phyloP scores from a whole-genome alignment of 35 echinoderm and acorn worm genomes.

The Hemicentrotus pulcherrimus region DNA sequence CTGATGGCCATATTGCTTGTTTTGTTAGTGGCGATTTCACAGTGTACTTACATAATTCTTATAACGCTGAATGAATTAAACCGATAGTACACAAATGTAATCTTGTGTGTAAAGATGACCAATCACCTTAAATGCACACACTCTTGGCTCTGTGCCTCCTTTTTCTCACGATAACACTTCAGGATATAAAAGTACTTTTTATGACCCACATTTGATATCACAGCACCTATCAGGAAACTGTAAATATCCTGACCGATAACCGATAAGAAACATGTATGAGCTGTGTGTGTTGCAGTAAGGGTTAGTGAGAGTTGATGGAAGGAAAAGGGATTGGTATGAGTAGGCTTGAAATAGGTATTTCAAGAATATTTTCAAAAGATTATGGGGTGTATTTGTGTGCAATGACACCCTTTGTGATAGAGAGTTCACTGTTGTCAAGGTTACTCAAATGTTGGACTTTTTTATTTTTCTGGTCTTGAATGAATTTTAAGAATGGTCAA shows the following conservation, averaged over 20 bases:
- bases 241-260: background rate
- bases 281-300: background rate
- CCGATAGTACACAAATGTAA: background rate
- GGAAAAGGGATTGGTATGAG: background rate
- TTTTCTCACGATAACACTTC: constrained; percentile 1
- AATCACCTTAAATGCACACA: background rate
- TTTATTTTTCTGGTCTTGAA: no score
- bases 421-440: background rate
- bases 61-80: background rate
- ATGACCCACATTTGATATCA: constrained; percentile 13
- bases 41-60: background rate
- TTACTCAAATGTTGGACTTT: background rate
- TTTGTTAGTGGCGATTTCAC: background rate
- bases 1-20: background rate
- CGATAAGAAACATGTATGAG: background rate
- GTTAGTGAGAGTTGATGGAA: background rate
- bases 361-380: background rate
- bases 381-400: background rate
- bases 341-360: background rate
- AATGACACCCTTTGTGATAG: background rate
- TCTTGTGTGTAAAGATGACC: background rate
- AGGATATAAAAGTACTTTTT: background rate
- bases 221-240: background rate
- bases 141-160: background rate
- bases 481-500: no score